These are phyloP conservation scores for Silurus glanis DNA, from an alignment of 2,113 vertebrate species.

Conservation along the genomic window DNA sequence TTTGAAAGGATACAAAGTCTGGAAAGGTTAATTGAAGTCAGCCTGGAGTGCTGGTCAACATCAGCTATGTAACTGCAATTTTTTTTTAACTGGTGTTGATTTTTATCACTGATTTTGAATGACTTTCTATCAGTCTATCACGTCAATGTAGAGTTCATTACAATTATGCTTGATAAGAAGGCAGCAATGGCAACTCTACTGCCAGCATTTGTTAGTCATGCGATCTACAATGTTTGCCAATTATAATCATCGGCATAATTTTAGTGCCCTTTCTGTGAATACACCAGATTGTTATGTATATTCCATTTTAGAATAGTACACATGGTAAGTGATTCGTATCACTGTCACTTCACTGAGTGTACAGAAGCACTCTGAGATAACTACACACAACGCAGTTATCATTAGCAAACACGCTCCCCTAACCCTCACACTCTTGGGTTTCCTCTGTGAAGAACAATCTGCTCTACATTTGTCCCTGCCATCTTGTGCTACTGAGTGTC, in stretches of 20 bases:
- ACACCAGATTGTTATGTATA: neutral
- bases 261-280: neutral
- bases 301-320: neutral
- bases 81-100: neutral
- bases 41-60: neutral
- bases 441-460: constrained; percentile 70
- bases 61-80: neutral
- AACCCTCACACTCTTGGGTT: constrained; percentile 41
- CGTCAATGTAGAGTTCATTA: neutral
- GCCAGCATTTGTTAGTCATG: neutral
- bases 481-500: constrained; percentile 69
- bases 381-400: constrained; percentile 11
- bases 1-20: neutral
- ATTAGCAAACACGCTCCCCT: constrained; percentile 40
- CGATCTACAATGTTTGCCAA: neutral
- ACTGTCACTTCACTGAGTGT: neutral
- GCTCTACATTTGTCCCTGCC: constrained; percentile 70
- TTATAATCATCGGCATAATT: neutral
- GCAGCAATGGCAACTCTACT: neutral
- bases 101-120: neutral
- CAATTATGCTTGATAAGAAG: neutral
- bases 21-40: neutral
- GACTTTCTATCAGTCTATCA: neutral
- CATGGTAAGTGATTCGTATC: neutral
- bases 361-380: constrained; percentile 1